phyloP scores from a whole-genome alignment of 2,797 vertebrate species.

The Platalea minor region DNA sequence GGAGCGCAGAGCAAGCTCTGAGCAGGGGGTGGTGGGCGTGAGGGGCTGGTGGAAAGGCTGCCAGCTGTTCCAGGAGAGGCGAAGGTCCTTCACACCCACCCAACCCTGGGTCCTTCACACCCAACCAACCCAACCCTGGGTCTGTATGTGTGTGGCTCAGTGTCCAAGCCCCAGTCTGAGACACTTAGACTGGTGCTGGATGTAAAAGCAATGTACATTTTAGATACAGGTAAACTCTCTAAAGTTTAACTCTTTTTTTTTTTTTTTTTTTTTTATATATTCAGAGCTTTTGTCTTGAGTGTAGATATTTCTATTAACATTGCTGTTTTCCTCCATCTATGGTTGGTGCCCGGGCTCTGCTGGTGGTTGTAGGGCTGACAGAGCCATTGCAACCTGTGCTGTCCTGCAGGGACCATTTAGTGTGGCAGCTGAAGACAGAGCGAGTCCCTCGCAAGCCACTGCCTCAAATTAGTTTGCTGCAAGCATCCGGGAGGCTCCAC shows the following conservation, averaged over 20 bases:
- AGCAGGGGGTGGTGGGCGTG: rapidly evolving
- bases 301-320: rapidly evolving
- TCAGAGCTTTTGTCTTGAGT: rapidly evolving
- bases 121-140: not conserved
- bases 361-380: not conserved
- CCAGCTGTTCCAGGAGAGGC: not conserved
- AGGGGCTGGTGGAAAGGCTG: not conserved
- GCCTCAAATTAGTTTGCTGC: not conserved
- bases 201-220: not conserved
- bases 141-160: rapidly evolving
- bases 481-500: not conserved
- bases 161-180: not conserved
- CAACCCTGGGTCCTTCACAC: not conserved
- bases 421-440: not conserved
- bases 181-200: rapidly evolving
- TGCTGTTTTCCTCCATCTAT: rapidly evolving
- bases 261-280: too few species aligned
- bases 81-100: not conserved
- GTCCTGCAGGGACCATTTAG: not conserved
- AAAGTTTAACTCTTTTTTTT: not conserved
- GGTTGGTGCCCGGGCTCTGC: not conserved
- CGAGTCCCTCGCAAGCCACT: not conserved
- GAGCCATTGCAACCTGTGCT: not conserved
- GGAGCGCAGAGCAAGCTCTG: rapidly evolving
- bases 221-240: not conserved